Conservation (phyloP, 2,888 invertebrate species). For the Silvanus unidentatus region DNA sequence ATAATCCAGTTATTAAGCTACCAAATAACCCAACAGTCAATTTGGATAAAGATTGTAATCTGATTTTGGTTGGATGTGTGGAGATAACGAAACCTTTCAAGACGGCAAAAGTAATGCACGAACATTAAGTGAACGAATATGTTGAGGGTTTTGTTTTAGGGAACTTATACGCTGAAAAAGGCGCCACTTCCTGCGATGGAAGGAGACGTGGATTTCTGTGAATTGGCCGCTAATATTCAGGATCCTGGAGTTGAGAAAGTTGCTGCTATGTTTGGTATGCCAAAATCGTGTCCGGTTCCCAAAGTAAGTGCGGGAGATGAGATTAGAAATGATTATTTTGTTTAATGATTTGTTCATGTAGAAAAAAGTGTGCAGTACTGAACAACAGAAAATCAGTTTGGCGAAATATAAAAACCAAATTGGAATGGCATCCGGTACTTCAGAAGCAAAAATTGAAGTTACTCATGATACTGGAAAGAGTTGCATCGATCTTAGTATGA, state of each 20-base stretch:
- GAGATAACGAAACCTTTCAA: conserved; percentile 40
- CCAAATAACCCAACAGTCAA: conserved; percentile 18
- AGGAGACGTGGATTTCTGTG: conserved; percentile 46
- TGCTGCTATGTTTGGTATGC: conserved; percentile 40
- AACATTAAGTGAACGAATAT: conserved; percentile 4
- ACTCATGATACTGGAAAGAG: conserved; percentile 45
- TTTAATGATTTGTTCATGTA: conserved; percentile 17
- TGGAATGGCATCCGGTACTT: conserved; percentile 43
- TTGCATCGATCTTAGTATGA: conserved; percentile 15
- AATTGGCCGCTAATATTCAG: conserved; percentile 30
- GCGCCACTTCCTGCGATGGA: conserved; percentile 44
- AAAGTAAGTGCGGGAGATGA: conserved; percentile 33
- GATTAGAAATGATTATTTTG: too few relatives aligned
- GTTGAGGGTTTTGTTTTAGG: conserved; percentile 18
- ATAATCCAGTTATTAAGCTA: conserved; percentile 3
- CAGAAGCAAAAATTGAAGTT: conserved; percentile 39
- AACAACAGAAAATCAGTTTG: conserved; percentile 39
- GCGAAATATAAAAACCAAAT: conserved; percentile 46
- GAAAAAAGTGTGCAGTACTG: conserved; percentile 40
- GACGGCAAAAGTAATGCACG: conserved; percentile 36
- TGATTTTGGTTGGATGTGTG: conserved; percentile 45
- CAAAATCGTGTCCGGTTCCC: conserved; percentile 42
- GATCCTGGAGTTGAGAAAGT: conserved; percentile 27
- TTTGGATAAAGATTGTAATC: conserved; percentile 45
- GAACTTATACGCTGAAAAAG: conserved; percentile 42